phyloP scores from a whole-genome alignment of 2,888 invertebrate species.

The Escarpia spicata region DNA sequence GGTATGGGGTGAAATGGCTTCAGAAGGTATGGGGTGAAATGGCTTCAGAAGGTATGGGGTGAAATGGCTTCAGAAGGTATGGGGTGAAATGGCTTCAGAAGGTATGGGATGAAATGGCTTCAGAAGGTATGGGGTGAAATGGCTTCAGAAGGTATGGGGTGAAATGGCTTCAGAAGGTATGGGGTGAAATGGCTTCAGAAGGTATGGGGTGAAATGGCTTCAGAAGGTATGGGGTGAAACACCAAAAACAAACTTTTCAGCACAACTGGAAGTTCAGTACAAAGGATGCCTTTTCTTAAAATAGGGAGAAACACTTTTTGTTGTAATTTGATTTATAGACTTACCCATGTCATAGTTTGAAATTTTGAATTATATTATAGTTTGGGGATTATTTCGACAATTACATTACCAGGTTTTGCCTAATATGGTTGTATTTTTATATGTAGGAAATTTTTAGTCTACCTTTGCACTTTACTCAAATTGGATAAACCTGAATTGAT shows the following conservation, averaged over 20 bases:
- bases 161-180: neutral
- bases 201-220: neutral
- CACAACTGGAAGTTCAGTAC: neutral
- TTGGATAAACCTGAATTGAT: neutral
- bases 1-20: neutral
- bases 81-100: no score
- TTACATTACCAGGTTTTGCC: no score
- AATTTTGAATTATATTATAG: neutral
- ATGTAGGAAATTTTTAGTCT: neutral
- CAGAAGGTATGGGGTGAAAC: no score
- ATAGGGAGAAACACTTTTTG: neutral
- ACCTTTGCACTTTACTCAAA: neutral
- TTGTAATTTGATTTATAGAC: neutral
- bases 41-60: neutral
- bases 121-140: no score
- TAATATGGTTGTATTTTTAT: no score
- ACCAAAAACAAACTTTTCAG: neutral
- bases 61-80: neutral
- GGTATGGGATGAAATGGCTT: no score
- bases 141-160: neutral
- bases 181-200: slow-evolving; percentile 54
- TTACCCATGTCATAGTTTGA: neutral
- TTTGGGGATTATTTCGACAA: neutral
- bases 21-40: no score
- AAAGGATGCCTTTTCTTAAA: neutral